These are phyloP conservation scores for Drosophila mettleri DNA, from an alignment of 2,888 invertebrate genomes.

Conservation along the genomic window DNA sequence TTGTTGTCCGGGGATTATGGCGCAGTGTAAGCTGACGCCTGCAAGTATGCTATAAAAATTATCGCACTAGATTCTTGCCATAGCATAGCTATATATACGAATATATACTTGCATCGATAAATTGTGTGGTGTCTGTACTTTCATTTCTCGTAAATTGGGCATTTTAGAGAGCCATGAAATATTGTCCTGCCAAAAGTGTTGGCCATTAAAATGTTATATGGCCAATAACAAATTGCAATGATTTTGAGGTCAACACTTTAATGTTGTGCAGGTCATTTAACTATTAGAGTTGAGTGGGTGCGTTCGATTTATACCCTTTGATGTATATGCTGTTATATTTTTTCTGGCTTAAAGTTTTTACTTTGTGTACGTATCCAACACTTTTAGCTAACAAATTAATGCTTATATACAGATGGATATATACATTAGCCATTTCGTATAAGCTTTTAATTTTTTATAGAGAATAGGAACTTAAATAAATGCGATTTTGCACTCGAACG, in stretches of 20 bases:
- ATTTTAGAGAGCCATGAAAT: slow-evolving; percentile 13
- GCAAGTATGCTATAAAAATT: slow-evolving; percentile 54
- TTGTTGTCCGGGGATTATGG: slow-evolving; percentile 49
- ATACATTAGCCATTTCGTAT: not conserved
- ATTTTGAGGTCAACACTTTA: not conserved
- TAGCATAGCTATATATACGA: not conserved
- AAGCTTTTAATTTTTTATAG: no score
- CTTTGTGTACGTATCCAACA: no score
- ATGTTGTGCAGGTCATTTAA: no score
- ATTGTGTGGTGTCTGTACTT: slow-evolving; percentile 6
- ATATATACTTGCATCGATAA: slow-evolving; percentile 22
- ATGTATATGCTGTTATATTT: no score
- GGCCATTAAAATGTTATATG: slow-evolving; percentile 30
- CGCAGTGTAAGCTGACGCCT: slow-evolving; percentile 56
- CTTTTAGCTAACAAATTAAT: no score
- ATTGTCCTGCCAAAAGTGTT: not conserved
- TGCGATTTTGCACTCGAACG: no score
- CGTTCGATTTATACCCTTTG: not conserved
- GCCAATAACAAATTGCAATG: slow-evolving; percentile 28
- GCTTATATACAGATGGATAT: no score
- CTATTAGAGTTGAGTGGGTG: not conserved
- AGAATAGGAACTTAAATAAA: no score
- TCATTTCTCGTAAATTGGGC: slow-evolving; percentile 16
- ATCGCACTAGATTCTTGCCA: slow-evolving; percentile 32
- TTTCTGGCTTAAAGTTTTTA: no score